These are phyloP conservation scores for Dromas ardeola DNA, from an alignment of 2,113 vertebrate species.

Conservation along the genomic window DNA sequence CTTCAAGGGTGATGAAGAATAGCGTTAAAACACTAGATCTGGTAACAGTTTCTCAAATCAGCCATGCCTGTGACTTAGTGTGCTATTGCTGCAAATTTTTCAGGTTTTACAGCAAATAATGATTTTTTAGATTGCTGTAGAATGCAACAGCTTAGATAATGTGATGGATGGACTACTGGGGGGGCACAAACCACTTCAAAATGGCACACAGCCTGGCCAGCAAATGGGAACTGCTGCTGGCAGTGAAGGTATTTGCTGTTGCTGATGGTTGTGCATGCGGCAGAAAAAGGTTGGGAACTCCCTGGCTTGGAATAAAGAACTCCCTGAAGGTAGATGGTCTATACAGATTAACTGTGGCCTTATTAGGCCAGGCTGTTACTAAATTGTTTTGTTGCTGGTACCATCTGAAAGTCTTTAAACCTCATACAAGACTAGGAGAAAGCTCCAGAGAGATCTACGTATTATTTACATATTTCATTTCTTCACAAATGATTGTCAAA, in stretches of 20 bases:
- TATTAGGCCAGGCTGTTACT: not conserved
- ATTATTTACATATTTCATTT: not conserved
- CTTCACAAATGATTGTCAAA: not conserved
- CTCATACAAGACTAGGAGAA: not conserved
- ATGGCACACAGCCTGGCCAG: not conserved
- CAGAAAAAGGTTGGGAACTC: not conserved
- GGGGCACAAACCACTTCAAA: not conserved
- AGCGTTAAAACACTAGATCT: not conserved
- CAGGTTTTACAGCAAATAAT: not conserved
- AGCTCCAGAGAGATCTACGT: not conserved
- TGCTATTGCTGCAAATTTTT: not conserved
- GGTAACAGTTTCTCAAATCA: not conserved
- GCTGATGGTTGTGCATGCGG: not conserved
- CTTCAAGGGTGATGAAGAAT: not conserved
- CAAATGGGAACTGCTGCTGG: not conserved
- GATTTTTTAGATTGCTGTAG: not conserved
- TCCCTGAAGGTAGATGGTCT: not conserved
- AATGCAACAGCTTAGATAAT: not conserved
- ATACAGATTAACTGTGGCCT: not conserved
- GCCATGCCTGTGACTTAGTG: rapidly evolving
- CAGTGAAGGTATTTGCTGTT: not conserved
- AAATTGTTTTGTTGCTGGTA: not conserved
- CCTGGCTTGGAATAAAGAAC: not conserved
- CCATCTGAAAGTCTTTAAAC: not conserved
- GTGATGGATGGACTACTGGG: not conserved